Percentiles rank a stretch among this genome's conserved stretches.
Evolutionary conservation across 2,888 invertebrate genomes (phyloP).

Genomic region (Terebella lapidaria): DNA sequence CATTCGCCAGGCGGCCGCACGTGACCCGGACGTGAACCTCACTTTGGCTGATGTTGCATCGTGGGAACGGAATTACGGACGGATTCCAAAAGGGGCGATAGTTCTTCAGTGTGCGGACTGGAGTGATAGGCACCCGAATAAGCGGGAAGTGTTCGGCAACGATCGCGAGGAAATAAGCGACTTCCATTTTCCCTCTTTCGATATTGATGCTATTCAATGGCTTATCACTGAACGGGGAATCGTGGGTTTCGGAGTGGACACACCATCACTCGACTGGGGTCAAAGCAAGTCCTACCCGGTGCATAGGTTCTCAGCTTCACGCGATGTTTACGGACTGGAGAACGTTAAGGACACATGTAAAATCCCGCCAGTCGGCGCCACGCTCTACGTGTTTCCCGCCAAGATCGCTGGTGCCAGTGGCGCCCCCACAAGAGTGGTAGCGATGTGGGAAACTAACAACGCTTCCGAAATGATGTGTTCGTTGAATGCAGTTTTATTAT

Average conservation of each 20-base stretch:
- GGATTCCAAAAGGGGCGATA: conserved; percentile 1
- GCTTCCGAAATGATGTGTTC: no score
- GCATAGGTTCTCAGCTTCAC: neutral
- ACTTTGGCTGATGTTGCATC: neutral
- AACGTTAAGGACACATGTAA: neutral
- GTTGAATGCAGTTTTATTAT: no score
- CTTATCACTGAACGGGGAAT: neutral
- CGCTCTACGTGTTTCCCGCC: neutral
- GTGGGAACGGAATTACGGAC: conserved; percentile 5
- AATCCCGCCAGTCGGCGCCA: conserved; percentile 3
- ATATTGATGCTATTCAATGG: neutral
- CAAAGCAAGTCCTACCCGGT: no score
- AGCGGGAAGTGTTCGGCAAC: neutral
- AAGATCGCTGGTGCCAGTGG: conserved; percentile 1
- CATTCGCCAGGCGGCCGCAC: neutral
- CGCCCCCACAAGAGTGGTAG: neutral
- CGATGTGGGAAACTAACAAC: no score
- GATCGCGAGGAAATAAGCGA: neutral
- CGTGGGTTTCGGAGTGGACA: conserved; percentile 1
- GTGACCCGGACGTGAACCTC: neutral
- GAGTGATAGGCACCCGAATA: neutral
- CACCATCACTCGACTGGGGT: neutral
- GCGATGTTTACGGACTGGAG: conserved; percentile 1
- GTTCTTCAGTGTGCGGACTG: conserved; percentile 1
- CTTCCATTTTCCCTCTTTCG: conserved; percentile 8